Evolutionary conservation across 2,797 vertebrate species (phyloP).

Genomic region (Urocyon cinereoargenteus): DNA sequence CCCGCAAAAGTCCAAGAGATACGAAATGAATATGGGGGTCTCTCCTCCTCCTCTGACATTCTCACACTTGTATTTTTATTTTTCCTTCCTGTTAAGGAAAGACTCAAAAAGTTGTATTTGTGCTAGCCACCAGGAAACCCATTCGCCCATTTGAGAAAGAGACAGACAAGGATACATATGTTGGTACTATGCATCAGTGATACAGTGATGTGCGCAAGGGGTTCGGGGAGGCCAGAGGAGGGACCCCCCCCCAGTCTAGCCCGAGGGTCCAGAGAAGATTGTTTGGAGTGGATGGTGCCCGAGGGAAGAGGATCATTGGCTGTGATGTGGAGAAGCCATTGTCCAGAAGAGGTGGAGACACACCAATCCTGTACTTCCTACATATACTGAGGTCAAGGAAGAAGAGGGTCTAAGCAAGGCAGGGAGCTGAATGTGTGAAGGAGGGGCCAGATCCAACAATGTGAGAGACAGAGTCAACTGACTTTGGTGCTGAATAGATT

Average conservation of each 20-base stretch:
- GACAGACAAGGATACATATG: neutral
- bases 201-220: neutral
- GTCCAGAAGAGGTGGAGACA: neutral
- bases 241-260: neutral
- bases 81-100: neutral
- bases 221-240: neutral
- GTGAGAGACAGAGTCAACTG: neutral
- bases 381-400: too few relatives aligned
- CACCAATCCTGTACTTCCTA: fast-evolving
- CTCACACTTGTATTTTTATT: neutral
- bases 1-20: neutral
- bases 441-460: neutral
- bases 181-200: fast-evolving
- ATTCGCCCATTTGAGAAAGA: neutral
- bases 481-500: neutral
- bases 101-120: neutral
- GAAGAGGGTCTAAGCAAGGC: too few relatives aligned
- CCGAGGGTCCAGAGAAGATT: neutral
- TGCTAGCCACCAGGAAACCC: neutral
- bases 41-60: neutral
- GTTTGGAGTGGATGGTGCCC: too few relatives aligned
- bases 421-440: neutral
- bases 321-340: neutral
- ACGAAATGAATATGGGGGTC: neutral
- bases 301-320: neutral